A percentile compares a stretch with the other conserved stretches of the same genome.
These are phyloP conservation scores for Ectemnius continuus DNA, from an alignment of 2,888 invertebrate genomes.

Conservation along the genomic window DNA sequence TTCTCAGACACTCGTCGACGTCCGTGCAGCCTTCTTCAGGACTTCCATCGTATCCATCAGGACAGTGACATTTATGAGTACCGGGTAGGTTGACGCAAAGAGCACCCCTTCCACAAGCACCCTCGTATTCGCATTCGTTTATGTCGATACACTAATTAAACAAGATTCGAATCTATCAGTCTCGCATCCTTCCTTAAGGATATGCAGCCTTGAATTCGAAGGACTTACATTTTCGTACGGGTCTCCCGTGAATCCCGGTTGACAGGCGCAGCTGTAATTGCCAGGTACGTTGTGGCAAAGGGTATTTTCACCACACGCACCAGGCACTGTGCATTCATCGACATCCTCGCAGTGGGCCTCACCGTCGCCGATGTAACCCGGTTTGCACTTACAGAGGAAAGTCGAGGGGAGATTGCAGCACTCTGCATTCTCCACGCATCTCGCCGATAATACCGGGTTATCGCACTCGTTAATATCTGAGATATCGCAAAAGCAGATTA, in stretches of 20 bases:
- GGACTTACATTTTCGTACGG: conserved; percentile 81
- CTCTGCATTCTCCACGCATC: conserved; percentile 94
- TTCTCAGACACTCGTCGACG: conserved; percentile 86
- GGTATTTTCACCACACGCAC: conserved; percentile 90
- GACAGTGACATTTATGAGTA: conserved; percentile 90
- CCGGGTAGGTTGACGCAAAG: conserved; percentile 89
- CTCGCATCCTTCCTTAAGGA: neutral
- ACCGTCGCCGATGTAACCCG: conserved; percentile 94
- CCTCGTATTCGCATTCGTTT: conserved; percentile 87
- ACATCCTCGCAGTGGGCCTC: conserved; percentile 93
- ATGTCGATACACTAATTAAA: conserved; percentile 86
- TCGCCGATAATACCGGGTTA: conserved; percentile 89
- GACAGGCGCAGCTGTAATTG: conserved; percentile 92
- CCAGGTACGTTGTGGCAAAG: conserved; percentile 91
- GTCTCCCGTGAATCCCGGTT: conserved; percentile 90
- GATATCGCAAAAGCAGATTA: neutral
- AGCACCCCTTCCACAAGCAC: conserved; percentile 89
- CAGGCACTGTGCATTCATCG: conserved; percentile 90
- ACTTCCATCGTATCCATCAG: conserved; percentile 89
- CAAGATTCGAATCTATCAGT: neutral
- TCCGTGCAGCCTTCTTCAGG: conserved; percentile 88
- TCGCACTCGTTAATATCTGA: conserved; percentile 96
- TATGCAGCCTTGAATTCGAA: neutral
- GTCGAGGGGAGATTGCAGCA: conserved; percentile 97
- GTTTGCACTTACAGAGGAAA: conserved; percentile 95